phyloP scores from a whole-genome alignment of 2,888 invertebrate genomes.

The Formica aserva region DNA sequence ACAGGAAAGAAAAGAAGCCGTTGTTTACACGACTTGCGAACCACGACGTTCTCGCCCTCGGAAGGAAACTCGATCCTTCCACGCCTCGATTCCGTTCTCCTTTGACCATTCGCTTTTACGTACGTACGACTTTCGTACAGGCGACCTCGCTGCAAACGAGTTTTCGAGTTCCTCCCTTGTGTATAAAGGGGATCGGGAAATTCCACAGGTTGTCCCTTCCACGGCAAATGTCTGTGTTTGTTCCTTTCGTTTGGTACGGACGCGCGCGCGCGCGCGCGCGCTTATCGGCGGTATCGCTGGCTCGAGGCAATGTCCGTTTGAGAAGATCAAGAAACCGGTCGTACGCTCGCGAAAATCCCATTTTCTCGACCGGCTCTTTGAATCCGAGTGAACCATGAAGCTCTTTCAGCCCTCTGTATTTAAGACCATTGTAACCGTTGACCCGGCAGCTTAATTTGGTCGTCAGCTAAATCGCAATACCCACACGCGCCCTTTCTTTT shows the following conservation, averaged over 20 bases:
- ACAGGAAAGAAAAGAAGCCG: conserved; percentile 39
- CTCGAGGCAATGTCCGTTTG: conserved; percentile 43
- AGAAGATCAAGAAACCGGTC: conserved; percentile 56
- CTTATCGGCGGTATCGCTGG: conserved; percentile 52
- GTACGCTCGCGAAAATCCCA: conserved; percentile 55
- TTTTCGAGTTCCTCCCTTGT: conserved; percentile 68
- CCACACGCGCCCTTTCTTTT: conserved; percentile 6
- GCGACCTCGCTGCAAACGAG: conserved; percentile 69
- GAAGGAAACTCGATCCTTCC: conserved; percentile 64
- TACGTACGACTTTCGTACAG: conserved; percentile 65
- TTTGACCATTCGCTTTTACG: conserved; percentile 62
- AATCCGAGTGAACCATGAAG: conserved; percentile 41
- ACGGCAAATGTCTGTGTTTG: conserved; percentile 43
- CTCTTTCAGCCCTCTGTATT: conserved; percentile 31
- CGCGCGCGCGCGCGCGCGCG: not conserved
- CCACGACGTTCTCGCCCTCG: conserved; percentile 25
- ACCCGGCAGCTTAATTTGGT: conserved; percentile 42
- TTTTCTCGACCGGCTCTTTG: conserved; percentile 50
- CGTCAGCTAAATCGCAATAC: conserved; percentile 27
- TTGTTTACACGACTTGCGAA: conserved; percentile 64
- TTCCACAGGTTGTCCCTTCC: conserved; percentile 76
- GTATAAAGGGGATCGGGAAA: conserved; percentile 71
- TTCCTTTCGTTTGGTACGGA: conserved; percentile 39
- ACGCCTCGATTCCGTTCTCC: conserved; percentile 36
- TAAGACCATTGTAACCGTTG: conserved; percentile 33